Evolutionary conservation across 2,888 invertebrate species (phyloP), one percentile per base, ranked within the genome.

Genomic region (Ornithoptera alexandrae): DNA sequence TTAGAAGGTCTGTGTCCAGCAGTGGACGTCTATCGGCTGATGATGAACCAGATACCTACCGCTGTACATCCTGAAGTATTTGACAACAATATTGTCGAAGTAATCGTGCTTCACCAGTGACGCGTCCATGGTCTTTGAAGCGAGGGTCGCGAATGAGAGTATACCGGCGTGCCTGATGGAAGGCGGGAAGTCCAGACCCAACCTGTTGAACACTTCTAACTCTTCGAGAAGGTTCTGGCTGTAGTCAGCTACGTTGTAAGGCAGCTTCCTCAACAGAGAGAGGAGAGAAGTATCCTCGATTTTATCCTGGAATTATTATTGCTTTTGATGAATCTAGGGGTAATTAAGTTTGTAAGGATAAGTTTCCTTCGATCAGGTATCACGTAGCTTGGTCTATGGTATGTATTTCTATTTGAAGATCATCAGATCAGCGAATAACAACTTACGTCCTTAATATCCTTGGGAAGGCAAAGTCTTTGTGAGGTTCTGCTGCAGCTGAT

Each of bases 1-100:
- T 30, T 30, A 5, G 30, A 3, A 3, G 30, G 30, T 1, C 30
- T 30, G 3, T 30, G 30, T 22, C 22, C 22, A 22, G 22, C 4
- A 5, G 30, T 30, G 30, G 30, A 30, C 30, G 30, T 30, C 30
- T 30, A 30, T 30, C 30, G 5, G 30, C 30, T 30, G 30, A 30
- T 30, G 30, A 30, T 10, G 10, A 39, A 39, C 8, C 10, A 39
- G 20, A 24, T 58, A 81, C 87, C 81, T n/a, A 95, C 96, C 95
- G 76, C 95, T 94, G 73, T 95, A 96, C 84, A 95, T 94, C 79
- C 95, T 94, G 71, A 96, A 94, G 79, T 95, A 96, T 70, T 95
- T 93, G 69, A 95, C 95, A 0, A 95, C 95, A 68, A 96, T 95
- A 76, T 94, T 94, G 72, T 96, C 96, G 67, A 96, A 94, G 70